Evolutionary conservation across 1,140 invertebrate genomes (phyloP), one percentile per base, ranked within the genome.

Genomic region (Calephelis virginiensis): DNA sequence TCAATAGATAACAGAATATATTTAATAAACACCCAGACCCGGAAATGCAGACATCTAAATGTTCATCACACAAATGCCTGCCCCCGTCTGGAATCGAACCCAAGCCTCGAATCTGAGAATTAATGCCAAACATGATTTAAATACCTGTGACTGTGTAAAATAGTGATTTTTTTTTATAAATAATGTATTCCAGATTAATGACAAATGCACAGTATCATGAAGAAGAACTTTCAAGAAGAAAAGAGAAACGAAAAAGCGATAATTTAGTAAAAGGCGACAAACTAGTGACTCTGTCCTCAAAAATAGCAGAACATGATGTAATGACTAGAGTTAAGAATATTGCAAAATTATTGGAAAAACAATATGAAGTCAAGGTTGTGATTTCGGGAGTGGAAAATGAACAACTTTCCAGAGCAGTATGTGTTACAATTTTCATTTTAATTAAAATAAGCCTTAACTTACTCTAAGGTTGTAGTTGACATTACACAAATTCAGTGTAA

Each of bases 261-360:
- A 86, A 73, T 45, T 11, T 61, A 45, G 70, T 89, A 8, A 94
- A 93, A 83, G 92, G 91, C 38, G 91, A 93, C 66, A 95, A 95
- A 82, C 72, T 94, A 0, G 66, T 95, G 5, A 92, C 92, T 0
- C 75, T 95, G 37, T 93, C 93, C 10, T 83, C 91, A 2, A 93
- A 92, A 70, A 95, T 95, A 62, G 89, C 82, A 5, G 90, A 94
- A 28, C 92, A 95, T 85, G 95, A 95, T 85, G 87, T 95, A 56
- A 85, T 90, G 71, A 92, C 91, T 10, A 91, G 92, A 63, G 72
- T 94, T 0, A 95, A 92, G 66, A 95, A 94, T 76, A 92, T 95
- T 38, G 66, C 78, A n/a, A 95, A 94, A 80, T 92, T 94, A 80
- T 75, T 95, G 13, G 80, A 82, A 4, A 95, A 95, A 72, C 90